A percentile compares a stretch with the other conserved stretches of the same genome.
Conservation (phyloP, 1,140 invertebrate genomes). For the Diprion similis region DNA sequence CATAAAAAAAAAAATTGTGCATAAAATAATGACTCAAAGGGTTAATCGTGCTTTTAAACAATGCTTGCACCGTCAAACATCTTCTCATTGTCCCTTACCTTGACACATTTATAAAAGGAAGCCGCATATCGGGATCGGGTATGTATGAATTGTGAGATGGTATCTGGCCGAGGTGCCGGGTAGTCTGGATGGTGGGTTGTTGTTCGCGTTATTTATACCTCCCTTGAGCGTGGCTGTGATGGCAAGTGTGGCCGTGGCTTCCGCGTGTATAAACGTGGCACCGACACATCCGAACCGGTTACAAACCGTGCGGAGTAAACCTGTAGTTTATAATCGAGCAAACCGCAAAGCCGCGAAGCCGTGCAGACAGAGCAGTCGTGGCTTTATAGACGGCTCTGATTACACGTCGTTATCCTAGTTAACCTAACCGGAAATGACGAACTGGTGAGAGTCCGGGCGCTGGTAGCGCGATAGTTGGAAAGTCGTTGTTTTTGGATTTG, state of each 20-base stretch:
- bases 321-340: slow-evolving; percentile 51
- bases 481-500: neutral
- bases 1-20: too few relatives aligned
- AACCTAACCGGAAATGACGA: slow-evolving; percentile 52
- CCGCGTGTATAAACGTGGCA: too few relatives aligned
- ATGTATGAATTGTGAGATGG: neutral
- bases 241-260: too few relatives aligned
- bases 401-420: slow-evolving; percentile 57
- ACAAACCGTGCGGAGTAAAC: too few relatives aligned
- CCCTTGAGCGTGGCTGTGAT: slow-evolving; percentile 49
- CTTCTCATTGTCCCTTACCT: too few relatives aligned
- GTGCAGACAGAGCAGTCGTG: neutral
- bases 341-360: neutral
- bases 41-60: too few relatives aligned
- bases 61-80: too few relatives aligned
- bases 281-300: too few relatives aligned
- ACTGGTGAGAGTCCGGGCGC: slow-evolving; percentile 8
- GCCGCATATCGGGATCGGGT: too few relatives aligned
- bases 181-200: slow-evolving; percentile 31
- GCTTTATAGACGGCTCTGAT: slow-evolving; percentile 45
- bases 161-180: neutral
- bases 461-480: neutral
- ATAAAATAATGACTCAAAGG: too few relatives aligned
- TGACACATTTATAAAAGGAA: too few relatives aligned
- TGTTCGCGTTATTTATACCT: slow-evolving; percentile 59